A percentile compares a stretch with the other conserved stretches of the same genome.
Conservation (phyloP, 2,888 invertebrate genomes). For the Boloria selene region DNA sequence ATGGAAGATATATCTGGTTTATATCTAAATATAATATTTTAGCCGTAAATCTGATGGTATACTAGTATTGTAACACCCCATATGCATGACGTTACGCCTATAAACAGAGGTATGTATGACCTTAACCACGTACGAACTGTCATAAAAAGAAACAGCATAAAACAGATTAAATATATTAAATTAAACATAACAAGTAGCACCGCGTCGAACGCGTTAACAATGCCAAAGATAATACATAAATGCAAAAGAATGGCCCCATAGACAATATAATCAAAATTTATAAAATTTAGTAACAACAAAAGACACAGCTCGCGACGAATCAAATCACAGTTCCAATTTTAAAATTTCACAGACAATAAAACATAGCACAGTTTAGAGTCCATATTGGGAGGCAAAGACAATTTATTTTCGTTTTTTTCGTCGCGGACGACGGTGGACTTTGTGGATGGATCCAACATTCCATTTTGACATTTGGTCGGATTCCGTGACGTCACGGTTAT, state of each 20-base stretch:
- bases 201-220: constrained; percentile 61
- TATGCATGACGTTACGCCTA: constrained; percentile 94
- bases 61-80: constrained; percentile 86
- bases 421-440: constrained; percentile 81
- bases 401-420: constrained; percentile 81
- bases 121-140: constrained; percentile 83
- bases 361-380: constrained; percentile 47
- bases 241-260: constrained; percentile 49
- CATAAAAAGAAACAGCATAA: constrained; percentile 57
- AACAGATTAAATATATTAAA: constrained; percentile 51
- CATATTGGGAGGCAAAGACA: constrained; percentile 46
- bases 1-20: constrained; percentile 2
- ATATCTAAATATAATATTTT: constrained; percentile 42
- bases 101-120: constrained; percentile 89
- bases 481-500: constrained; percentile 56
- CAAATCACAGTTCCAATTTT: constrained; percentile 73
- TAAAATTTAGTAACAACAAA: constrained; percentile 39
- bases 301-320: constrained; percentile 45
- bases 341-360: constrained; percentile 49
- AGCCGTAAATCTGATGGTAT: constrained; percentile 71
- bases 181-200: constrained; percentile 45
- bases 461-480: constrained; percentile 58
- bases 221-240: constrained; percentile 58
- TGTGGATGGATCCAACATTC: constrained; percentile 75
- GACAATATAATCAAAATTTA: constrained; percentile 9